phyloP scores from a whole-genome alignment of 2,113 vertebrate species.

The Mesembrinibis cayennensis region DNA sequence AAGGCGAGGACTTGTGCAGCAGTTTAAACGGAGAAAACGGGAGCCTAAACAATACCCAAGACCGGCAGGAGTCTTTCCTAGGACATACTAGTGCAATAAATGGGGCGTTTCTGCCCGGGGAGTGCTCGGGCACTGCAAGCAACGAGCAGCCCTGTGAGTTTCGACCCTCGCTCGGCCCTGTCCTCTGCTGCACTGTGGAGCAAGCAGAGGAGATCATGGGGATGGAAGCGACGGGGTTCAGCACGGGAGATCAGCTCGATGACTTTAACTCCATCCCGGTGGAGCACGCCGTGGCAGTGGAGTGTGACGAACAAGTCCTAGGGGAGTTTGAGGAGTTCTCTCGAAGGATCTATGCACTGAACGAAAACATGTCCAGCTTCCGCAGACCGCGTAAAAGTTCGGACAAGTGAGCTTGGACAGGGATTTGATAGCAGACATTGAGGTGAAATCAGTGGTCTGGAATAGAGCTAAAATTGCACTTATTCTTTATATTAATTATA shows the following conservation, averaged over 20 bases:
- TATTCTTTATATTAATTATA: constrained; percentile 79
- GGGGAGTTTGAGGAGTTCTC: constrained; percentile 98
- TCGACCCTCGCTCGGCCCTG: not conserved
- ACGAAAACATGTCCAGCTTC: constrained; percentile 93
- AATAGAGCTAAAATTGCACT: constrained; percentile 80
- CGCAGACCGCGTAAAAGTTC: constrained; percentile 91
- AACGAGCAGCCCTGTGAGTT: not conserved
- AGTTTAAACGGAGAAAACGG: constrained; percentile 43
- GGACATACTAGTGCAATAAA: constrained; percentile 63
- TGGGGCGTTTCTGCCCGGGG: constrained; percentile 39
- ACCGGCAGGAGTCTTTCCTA: not conserved
- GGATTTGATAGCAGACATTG: not conserved
- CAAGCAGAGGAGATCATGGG: constrained; percentile 96
- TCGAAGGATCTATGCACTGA: constrained; percentile 94
- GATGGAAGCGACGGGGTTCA: constrained; percentile 86
- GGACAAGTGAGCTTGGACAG: constrained; percentile 81
- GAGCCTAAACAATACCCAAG: not conserved
- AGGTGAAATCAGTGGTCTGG: not conserved
- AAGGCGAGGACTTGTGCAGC: constrained; percentile 16
- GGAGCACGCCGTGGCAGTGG: constrained; percentile 92
- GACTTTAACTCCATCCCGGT: constrained; percentile 92
- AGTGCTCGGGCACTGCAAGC: not conserved
- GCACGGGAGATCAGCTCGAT: constrained; percentile 79
- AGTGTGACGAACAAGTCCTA: constrained; percentile 95
- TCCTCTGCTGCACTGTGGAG: constrained; percentile 87